These are phyloP conservation scores for Trissolcus japonicus DNA, from an alignment of 2,888 invertebrate genomes.

Conservation along the genomic window DNA sequence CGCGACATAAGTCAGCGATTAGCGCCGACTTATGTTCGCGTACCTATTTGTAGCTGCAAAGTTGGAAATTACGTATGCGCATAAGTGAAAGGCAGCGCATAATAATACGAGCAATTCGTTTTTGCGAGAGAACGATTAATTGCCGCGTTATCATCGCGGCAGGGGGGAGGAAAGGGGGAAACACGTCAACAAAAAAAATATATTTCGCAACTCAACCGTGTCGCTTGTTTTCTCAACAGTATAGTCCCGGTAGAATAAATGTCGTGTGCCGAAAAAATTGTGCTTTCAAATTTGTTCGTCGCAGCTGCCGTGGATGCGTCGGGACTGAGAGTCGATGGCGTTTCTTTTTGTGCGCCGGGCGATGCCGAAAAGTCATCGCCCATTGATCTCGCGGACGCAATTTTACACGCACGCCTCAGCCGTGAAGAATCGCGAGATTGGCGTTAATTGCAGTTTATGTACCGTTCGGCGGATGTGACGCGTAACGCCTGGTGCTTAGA, in stretches of 20 bases:
- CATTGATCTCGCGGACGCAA: slow-evolving; percentile 35
- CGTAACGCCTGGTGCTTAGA: slow-evolving; percentile 49
- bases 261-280: slow-evolving; percentile 63
- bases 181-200: slow-evolving; percentile 45
- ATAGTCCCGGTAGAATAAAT: slow-evolving; percentile 59
- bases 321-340: neutral
- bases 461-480: slow-evolving; percentile 60
- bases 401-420: slow-evolving; percentile 35
- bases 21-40: slow-evolving; percentile 19
- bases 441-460: slow-evolving; percentile 63
- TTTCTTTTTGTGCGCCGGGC: neutral
- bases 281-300: slow-evolving; percentile 58
- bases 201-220: slow-evolving; percentile 45
- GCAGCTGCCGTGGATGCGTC: slow-evolving; percentile 59
- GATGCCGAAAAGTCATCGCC: slow-evolving; percentile 7
- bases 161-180: slow-evolving; percentile 15
- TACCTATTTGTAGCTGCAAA: slow-evolving; percentile 26
- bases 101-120: slow-evolving; percentile 12
- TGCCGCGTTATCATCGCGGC: slow-evolving; percentile 65
- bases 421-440: slow-evolving; percentile 61
- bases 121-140: slow-evolving; percentile 27
- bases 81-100: slow-evolving; percentile 27
- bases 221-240: slow-evolving; percentile 25
- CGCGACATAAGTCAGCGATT: slow-evolving; percentile 43
- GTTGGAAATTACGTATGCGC: slow-evolving; percentile 24